Conservation (phyloP, 1,140 invertebrate genomes). For the Hylaeus anthracinus region DNA sequence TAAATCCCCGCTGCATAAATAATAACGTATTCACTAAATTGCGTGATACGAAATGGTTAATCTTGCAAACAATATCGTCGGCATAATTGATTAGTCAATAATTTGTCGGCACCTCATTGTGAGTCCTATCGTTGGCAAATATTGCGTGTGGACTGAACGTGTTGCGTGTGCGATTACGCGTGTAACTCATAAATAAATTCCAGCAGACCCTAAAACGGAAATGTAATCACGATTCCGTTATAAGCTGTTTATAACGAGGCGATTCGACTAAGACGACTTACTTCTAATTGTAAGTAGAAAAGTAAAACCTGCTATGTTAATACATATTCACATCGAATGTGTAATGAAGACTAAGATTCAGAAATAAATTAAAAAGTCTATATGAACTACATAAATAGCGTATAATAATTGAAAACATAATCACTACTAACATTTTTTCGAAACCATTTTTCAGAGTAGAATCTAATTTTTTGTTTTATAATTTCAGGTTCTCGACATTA, state of each 20-base stretch:
- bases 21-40: not conserved
- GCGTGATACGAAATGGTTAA: slow-evolving; percentile 26
- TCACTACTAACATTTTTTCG: not conserved
- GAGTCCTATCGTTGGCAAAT: slow-evolving; percentile 18
- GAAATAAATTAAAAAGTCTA: no score
- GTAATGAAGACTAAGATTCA: no score
- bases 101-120: slow-evolving; percentile 32
- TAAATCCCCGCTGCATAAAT: not conserved
- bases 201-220: not conserved
- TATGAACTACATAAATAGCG: no score
- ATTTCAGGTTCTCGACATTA: not conserved
- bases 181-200: slow-evolving; percentile 17
- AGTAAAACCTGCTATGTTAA: no score
- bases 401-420: no score
- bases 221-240: not conserved
- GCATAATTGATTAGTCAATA: slow-evolving; percentile 40
- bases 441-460: not conserved
- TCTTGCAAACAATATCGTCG: slow-evolving; percentile 22
- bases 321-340: no score
- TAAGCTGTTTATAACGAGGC: no score
- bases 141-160: slow-evolving; percentile 9
- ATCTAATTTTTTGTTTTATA: not conserved
- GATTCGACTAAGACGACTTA: no score
- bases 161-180: slow-evolving; percentile 17
- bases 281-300: no score